Base-by-base conservation (phyloP, 2,113 vertebrate species). In the Ursus arctos region DNA sequence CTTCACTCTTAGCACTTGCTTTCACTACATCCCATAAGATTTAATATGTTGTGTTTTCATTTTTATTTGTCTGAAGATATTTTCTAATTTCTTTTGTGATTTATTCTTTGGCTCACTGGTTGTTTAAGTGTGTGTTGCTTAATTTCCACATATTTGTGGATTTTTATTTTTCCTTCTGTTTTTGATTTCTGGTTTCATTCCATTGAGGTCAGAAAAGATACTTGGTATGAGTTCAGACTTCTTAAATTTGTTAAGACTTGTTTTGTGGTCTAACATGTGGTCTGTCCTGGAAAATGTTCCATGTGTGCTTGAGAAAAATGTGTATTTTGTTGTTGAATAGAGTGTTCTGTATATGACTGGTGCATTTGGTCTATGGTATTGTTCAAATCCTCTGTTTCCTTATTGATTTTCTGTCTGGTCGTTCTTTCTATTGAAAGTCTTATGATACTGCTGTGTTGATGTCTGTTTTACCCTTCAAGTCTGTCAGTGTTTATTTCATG, bases 71-170 rank as follows among this genome's bases (percentile, higher is more conserved):
- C 67, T 69, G 18, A 69, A 69, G 67, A 36, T 69, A 36, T 69
- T 36, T 69, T 69, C 67, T 69, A 69, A 69, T 69, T 69, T 69
- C 1, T 36, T 21, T 69, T n/a, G 67, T 49, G 77, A 69, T 69
- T 91, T 71, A 53, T 69, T 71, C 26, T 82, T 82, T 85, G 91
- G 33, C 55, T 13, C 16, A 51, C 47, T 74, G 21, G 33, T 49
- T 61, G 67, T 82, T 61, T 93, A n/a, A 51, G 33, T 84, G 67
- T 61, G 47, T 63, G 43, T 76, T 84, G 55, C 69, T 93, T 93
- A 93, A 84, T 93, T 93, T 93, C 33, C 43, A 85, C 57, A 14
- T 76, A 49, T 61, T 93, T 93, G 69, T 76, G 55, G 81, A 93
- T 40, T 76, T 93, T 85, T 47, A 85, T 6, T 92, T 72, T 83